phyloP scores from a whole-genome alignment of 2,888 invertebrate species.

The Anorthoa munda region DNA sequence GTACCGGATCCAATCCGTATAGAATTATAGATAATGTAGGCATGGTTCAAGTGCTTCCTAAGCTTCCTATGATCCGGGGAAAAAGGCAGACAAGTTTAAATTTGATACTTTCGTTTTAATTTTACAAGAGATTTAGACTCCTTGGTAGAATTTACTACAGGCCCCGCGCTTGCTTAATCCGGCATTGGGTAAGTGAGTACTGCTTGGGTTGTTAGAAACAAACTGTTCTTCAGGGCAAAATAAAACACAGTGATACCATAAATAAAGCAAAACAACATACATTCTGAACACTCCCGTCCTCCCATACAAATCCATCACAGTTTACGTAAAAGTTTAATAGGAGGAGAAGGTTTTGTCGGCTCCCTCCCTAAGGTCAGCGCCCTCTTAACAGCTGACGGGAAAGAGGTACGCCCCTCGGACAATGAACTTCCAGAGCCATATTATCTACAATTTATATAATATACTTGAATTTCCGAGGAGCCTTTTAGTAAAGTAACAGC shows the following conservation, averaged over 20 bases:
- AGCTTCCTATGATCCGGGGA: too few relatives aligned
- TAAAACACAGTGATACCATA: constrained; percentile 18
- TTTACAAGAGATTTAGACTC: too few relatives aligned
- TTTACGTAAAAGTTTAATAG: constrained; percentile 63
- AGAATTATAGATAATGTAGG: too few relatives aligned
- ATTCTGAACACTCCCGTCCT: constrained; percentile 25
- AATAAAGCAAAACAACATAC: constrained; percentile 33
- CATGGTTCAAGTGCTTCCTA: too few relatives aligned
- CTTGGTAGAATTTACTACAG: too few relatives aligned
- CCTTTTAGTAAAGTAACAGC: constrained; percentile 57
- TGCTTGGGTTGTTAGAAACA: neutral
- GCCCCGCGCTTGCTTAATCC: too few relatives aligned
- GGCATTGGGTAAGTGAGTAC: neutral
- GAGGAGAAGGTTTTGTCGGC: constrained; percentile 61
- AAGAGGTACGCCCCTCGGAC: constrained; percentile 79
- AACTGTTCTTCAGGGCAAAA: neutral
- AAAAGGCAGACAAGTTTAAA: too few relatives aligned
- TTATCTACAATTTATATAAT: constrained; percentile 62
- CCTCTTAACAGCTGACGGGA: constrained; percentile 85
- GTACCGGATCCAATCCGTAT: too few relatives aligned
- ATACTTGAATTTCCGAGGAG: constrained; percentile 50
- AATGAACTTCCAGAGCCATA: constrained; percentile 73
- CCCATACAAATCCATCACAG: constrained; percentile 50
- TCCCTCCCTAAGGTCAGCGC: constrained; percentile 76
- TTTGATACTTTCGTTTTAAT: too few relatives aligned